Conservation (phyloP, 2,888 invertebrate genomes). For the Pristionchus mayeri region DNA sequence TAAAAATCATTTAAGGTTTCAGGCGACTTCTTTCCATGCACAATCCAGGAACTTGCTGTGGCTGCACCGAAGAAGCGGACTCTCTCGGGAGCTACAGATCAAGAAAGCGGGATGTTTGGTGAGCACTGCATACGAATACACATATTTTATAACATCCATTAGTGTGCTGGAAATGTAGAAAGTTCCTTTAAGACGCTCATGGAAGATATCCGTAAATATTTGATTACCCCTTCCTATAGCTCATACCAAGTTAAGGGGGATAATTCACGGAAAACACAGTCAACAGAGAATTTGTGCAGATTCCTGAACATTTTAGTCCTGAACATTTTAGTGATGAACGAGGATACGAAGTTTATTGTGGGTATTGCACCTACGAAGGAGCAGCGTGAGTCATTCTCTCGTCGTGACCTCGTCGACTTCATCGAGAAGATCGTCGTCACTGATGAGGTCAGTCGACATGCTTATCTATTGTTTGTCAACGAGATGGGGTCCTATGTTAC, state of each 20-base stretch:
- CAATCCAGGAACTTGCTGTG: conserved; percentile 58
- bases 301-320: too few relatives aligned
- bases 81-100: conserved; percentile 58
- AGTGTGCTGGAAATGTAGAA: too few relatives aligned
- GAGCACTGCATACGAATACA: conserved; percentile 61
- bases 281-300: conserved; percentile 54
- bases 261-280: too few relatives aligned
- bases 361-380: neutral
- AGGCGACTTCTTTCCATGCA: conserved; percentile 62
- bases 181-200: too few relatives aligned
- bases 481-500: too few relatives aligned
- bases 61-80: conserved; percentile 61
- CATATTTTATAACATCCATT: too few relatives aligned
- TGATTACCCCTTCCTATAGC: too few relatives aligned
- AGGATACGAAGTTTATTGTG: neutral
- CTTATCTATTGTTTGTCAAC: neutral
- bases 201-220: too few relatives aligned
- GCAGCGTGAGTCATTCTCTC: neutral
- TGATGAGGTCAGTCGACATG: neutral
- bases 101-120: conserved; percentile 59
- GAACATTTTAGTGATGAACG: conserved; percentile 17
- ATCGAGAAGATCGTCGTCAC: conserved; percentile 39
- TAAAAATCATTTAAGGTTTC: neutral
- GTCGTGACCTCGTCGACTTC: conserved; percentile 11
- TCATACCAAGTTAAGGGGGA: too few relatives aligned